phyloP scores from a whole-genome alignment of 2,888 invertebrate species.

The Yponomeuta malinellus region DNA sequence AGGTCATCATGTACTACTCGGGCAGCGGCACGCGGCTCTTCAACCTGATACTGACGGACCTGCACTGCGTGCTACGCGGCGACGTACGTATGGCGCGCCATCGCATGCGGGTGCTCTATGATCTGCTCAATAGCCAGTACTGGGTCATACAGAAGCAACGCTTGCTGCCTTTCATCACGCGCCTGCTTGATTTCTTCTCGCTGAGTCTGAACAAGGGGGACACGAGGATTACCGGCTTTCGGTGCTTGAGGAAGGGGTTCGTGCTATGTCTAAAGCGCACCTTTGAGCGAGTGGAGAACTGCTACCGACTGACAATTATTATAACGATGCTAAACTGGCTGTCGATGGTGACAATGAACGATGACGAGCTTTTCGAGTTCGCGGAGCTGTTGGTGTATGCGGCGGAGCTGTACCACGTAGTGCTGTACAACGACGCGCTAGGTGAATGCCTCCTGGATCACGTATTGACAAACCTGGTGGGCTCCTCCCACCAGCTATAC shows the following conservation, averaged over 20 bases:
- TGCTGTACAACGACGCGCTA: constrained; percentile 56
- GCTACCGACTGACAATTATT: constrained; percentile 63
- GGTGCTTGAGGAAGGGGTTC: constrained; percentile 61
- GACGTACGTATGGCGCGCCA: constrained; percentile 52
- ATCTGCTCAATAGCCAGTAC: constrained; percentile 56
- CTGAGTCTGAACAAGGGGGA: constrained; percentile 42
- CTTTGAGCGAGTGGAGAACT: constrained; percentile 62
- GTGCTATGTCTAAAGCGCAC: constrained; percentile 73
- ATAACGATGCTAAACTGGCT: constrained; percentile 70
- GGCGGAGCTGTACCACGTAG: constrained; percentile 59
- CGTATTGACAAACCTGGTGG: constrained; percentile 59
- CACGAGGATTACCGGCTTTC: constrained; percentile 34
- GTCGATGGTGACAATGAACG: constrained; percentile 46
- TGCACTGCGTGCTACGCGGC: constrained; percentile 40
- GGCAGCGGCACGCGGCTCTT: constrained; percentile 41
- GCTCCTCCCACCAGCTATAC: constrained; percentile 55
- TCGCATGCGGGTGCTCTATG: constrained; percentile 66
- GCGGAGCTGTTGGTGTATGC: constrained; percentile 71
- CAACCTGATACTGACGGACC: constrained; percentile 47
- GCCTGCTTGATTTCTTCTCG: constrained; percentile 65
- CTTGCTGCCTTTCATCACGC: constrained; percentile 51
- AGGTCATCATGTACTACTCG: constrained; percentile 43
- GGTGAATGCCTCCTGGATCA: constrained; percentile 61
- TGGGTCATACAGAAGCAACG: constrained; percentile 61
- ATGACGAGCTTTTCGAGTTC: constrained; percentile 68